Percentiles rank a stretch among this genome's conserved stretches.
These are phyloP conservation scores for Clepsis dumicolana DNA, from an alignment of 2,888 invertebrate species.

Conservation along the genomic window DNA sequence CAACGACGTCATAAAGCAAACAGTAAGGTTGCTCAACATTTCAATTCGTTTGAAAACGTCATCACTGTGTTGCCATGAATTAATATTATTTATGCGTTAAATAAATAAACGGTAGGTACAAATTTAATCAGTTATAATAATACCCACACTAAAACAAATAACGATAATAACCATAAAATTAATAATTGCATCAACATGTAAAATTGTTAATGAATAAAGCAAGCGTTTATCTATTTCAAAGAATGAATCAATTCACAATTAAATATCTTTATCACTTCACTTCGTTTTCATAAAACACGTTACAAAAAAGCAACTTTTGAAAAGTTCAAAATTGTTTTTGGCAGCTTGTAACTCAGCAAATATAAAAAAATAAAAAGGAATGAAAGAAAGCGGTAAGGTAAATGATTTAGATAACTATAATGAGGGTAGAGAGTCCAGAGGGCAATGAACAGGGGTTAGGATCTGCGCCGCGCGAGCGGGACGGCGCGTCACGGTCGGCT, in stretches of 20 bases:
- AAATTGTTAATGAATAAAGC: background rate
- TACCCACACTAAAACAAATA: slow-evolving; percentile 15
- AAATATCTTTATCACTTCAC: background rate
- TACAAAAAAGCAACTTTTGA: background rate
- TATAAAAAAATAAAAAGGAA: slow-evolving; percentile 8
- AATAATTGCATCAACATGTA: background rate
- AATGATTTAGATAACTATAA: slow-evolving; percentile 50
- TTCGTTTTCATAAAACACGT: background rate
- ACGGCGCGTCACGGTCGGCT: slow-evolving; percentile 71
- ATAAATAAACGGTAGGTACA: background rate
- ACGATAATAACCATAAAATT: background rate
- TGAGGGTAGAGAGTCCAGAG: slow-evolving; percentile 63
- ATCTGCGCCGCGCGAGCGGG: slow-evolving; percentile 60
- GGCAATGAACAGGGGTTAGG: slow-evolving; percentile 63
- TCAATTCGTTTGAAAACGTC: slow-evolving; percentile 6
- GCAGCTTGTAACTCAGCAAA: background rate
- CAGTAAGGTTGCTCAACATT: slow-evolving; percentile 26
- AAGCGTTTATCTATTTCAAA: background rate
- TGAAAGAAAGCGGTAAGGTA: slow-evolving; percentile 7
- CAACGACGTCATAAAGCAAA: slow-evolving; percentile 38
- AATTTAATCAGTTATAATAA: background rate
- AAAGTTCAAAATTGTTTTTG: background rate
- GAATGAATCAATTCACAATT: background rate
- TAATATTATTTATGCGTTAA: slow-evolving; percentile 1
- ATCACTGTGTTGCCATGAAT: slow-evolving; percentile 19